Evolutionary conservation across 2,113 vertebrate species (phyloP), one percentile per base, ranked within the genome.

Genomic region (Osmerus eperlanus): DNA sequence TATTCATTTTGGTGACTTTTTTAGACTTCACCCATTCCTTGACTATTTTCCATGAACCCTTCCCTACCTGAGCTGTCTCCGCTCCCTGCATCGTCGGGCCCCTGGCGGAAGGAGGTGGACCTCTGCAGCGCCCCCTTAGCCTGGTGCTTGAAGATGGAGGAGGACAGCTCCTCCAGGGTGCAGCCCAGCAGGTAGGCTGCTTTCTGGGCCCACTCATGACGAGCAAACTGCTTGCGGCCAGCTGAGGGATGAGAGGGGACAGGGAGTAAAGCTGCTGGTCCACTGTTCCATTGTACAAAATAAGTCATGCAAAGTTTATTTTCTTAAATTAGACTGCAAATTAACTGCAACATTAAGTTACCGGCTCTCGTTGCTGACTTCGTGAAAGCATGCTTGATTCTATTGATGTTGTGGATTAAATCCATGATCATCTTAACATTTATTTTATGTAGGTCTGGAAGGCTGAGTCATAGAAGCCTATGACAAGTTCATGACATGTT

Each of bases 131-230:
- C 83, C 58, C 94, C 91, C 89, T 96, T 97, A 79, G 91, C 84
- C 72, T 97, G 95, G 73, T 96, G 95, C 82, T 97, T 99, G 85
- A 99, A 99, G 88, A 98, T 94, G 63, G 95, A 88, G 0, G 97
- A 97, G 78, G 97, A 98, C 58, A 99, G 93, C 77, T 98, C 97
- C 84, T 99, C 97, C 82, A 99, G 87, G 67, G 89, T 94, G 83
- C 88, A 97, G 83, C 95, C 94, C 85, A 96, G 80, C 66, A 99
- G 90, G 85, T 99, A 99, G 0, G 97, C 95, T 0, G 97, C 96
- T 76, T 99, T 99, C 91, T 99, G 97, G 54, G 96, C 97, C 96
- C 96, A 99, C 73, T 99, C 97, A 0, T 99, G 97, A 16, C 94
- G 94, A 1, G 96, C 96, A 91, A 99, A 99, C 89, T 99, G 97